phyloP scores from a whole-genome alignment of 2,888 invertebrate genomes.

The Arrhopalites spinosus region DNA sequence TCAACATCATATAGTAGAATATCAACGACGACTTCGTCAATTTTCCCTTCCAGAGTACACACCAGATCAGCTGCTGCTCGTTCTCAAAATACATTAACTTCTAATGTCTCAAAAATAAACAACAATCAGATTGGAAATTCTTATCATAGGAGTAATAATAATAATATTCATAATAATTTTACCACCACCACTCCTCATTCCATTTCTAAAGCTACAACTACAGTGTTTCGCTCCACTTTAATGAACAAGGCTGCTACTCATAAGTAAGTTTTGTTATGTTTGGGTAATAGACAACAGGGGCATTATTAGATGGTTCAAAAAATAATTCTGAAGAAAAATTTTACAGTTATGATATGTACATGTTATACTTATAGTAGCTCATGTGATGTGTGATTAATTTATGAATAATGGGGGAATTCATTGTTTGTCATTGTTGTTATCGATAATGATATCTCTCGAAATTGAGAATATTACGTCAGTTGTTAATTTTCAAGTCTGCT shows the following conservation, averaged over 20 bases:
- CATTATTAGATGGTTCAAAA: too few relatives aligned
- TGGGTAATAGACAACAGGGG: too few relatives aligned
- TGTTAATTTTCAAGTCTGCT: too few relatives aligned
- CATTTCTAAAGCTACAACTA: conserved; percentile 47
- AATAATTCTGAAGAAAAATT: too few relatives aligned
- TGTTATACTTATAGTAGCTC: too few relatives aligned
- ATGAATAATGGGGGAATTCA: too few relatives aligned
- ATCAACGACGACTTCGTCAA: conserved; percentile 14
- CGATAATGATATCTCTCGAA: too few relatives aligned
- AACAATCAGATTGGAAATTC: conserved; percentile 30
- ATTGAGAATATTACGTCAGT: too few relatives aligned
- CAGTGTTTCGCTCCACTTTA: conserved; percentile 52
- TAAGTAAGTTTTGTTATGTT: conserved; percentile 34
- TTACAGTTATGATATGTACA: too few relatives aligned
- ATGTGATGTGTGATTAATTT: too few relatives aligned
- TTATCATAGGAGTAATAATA: conserved; percentile 11
- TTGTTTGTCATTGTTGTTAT: too few relatives aligned
- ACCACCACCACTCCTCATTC: conserved; percentile 38
- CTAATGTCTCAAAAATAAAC: conserved; percentile 31
- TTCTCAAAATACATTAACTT: conserved; percentile 28
- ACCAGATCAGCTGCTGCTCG: conserved; percentile 41
- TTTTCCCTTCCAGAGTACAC: conserved; percentile 36
- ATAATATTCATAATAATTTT: not conserved
- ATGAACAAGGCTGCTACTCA: conserved; percentile 50
- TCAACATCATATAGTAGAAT: conserved; percentile 28